Base-by-base conservation (phyloP, 2,888 invertebrate species). In the Margaritifera margaritifera region DNA sequence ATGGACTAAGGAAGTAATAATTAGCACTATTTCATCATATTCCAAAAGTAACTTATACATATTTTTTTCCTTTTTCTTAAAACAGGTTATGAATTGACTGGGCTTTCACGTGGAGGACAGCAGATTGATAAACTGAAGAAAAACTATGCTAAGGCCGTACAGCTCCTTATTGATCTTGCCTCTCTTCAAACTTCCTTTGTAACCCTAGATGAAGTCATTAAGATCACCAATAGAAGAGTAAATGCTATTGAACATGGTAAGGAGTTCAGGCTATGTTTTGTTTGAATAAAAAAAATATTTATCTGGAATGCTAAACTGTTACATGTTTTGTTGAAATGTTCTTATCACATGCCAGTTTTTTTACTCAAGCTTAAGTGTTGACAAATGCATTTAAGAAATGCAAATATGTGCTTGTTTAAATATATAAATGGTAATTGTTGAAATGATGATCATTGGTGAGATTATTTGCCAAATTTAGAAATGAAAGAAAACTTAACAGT, bases 151-250 rank as follows among this genome's bases (percentile, higher is more conserved):
- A 96, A 95, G 84, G 99, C 99, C 31, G 95, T 99, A 0, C 96
- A 98, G 89, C 91, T 99, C 74, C 92, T 99, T 71, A 98, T 99
- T 0, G 97, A 99, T 90, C 91, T 99, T 86, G 99, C 99, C 2
- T 99, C 99, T 0, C 92, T 99, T 84, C 99, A 99, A 91, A 99
- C 99, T 0, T 97, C 98, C 4, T 99, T 99, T 88, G 96, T 99
- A 22, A 99, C 98, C 31, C 92, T 99, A 62, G 99, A 99, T 90
- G 99, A 99, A 90, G 99, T 98, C 66, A 99, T 99, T 87, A 99
- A 99, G 92, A 94, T 98, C 78, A 99, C 99, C 42, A 99, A 99
- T 90, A 93, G 99, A 86, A 95, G 99, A 93, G 99, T 99, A 25
- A 99, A 99, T 89, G 99, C 99, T 86, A 98, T 99, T 90, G 99